These are phyloP conservation scores for Chaetodon auriga DNA, from an alignment of 2,113 vertebrate genomes.

Conservation along the genomic window DNA sequence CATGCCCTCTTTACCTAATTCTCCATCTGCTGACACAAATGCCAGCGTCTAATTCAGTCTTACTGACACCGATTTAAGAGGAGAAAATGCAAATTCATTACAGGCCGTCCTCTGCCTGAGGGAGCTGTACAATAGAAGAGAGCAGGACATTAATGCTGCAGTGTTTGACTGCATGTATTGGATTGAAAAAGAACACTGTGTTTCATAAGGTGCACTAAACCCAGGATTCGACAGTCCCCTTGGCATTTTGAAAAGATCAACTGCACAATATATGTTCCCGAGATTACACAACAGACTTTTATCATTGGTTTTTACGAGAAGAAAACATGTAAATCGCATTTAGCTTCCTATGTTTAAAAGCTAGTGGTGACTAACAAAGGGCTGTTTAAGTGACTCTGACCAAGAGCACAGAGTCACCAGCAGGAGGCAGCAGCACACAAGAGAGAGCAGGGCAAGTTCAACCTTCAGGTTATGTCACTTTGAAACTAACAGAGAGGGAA, in stretches of 20 bases:
- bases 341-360: not conserved
- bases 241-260: not conserved
- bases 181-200: not conserved
- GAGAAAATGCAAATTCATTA: not conserved
- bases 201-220: not conserved
- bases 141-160: no score
- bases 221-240: not conserved
- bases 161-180: not conserved
- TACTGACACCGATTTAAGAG: slow-evolving; percentile 3
- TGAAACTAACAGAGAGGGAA: not conserved
- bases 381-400: not conserved
- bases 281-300: not conserved
- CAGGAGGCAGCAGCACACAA: slow-evolving; percentile 65
- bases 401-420: slow-evolving; percentile 32
- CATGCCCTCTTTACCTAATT: slow-evolving; percentile 25
- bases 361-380: not conserved
- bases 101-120: not conserved
- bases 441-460: no score
- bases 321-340: not conserved
- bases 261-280: not conserved
- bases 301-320: not conserved
- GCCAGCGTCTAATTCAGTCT: not conserved
- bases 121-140: not conserved
- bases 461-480: not conserved
- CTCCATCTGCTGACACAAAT: slow-evolving; percentile 54